These are phyloP conservation scores for Notoglanidium macrostoma DNA, from an alignment of 2,797 vertebrate species.

Conservation along the genomic window DNA sequence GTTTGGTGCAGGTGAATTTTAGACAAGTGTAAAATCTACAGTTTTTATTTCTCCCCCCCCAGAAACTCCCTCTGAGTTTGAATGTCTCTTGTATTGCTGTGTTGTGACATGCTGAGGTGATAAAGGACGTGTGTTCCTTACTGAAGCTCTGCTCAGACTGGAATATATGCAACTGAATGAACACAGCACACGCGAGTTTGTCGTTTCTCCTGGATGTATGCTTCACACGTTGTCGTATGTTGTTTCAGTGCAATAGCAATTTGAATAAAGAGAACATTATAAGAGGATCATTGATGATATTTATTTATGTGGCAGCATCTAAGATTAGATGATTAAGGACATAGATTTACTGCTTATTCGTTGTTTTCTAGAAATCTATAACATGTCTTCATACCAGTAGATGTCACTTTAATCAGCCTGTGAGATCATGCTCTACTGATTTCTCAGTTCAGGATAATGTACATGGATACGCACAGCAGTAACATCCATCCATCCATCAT, in stretches of 20 bases:
- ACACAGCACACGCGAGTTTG: neutral
- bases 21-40: neutral
- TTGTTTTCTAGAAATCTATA: neutral
- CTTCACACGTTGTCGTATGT: neutral
- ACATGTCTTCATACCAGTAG: neutral
- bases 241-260: neutral
- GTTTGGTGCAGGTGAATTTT: constrained; percentile 20
- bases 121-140: neutral
- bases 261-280: neutral
- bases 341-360: neutral
- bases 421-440: neutral
- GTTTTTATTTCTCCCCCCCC: neutral
- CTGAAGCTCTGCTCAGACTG: neutral
- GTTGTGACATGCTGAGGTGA: neutral
- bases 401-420: neutral
- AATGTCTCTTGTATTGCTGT: neutral
- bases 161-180: neutral
- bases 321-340: too few species aligned
- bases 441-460: neutral
- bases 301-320: neutral
- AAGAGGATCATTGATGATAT: neutral
- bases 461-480: neutral
- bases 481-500: too few species aligned
- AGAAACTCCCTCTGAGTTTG: neutral
- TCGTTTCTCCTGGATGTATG: neutral